phyloP scores from a whole-genome alignment of 2,113 vertebrate genomes.

The Aptenodytes patagonicus region DNA sequence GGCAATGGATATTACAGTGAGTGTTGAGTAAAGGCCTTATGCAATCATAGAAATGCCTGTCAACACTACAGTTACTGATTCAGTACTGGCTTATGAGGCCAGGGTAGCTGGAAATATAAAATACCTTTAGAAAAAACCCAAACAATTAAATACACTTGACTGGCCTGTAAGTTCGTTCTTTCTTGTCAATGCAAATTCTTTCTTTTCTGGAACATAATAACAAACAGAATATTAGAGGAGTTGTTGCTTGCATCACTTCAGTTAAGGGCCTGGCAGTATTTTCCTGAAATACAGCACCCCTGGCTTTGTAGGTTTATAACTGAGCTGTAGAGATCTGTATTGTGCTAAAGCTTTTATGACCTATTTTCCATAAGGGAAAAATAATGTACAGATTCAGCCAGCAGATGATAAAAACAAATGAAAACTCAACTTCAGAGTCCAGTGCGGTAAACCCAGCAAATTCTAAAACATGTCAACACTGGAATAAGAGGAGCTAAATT shows the following conservation, averaged over 20 bases:
- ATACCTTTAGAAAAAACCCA: not conserved
- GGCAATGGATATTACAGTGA: not conserved
- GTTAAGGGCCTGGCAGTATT: not conserved
- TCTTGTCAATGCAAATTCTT: not conserved
- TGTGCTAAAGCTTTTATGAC: not conserved
- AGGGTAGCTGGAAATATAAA: not conserved
- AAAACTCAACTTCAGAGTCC: not conserved
- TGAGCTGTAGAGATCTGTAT: not conserved
- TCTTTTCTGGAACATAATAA: not conserved
- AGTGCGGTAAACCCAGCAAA: not conserved
- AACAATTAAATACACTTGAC: not conserved
- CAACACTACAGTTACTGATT: not conserved
- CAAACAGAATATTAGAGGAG: not conserved
- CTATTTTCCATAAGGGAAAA: not conserved
- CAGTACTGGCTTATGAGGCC: not conserved
- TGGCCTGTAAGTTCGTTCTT: not conserved
- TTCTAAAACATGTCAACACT: not conserved
- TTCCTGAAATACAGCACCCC: not conserved
- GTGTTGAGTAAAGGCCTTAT: not conserved
- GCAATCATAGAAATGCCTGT: not conserved
- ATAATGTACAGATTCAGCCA: not conserved
- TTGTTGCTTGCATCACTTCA: not conserved
- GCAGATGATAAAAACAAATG: not conserved
- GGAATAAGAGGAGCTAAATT: not conserved
- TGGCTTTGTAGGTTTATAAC: not conserved